Conservation (phyloP, 2,113 vertebrate species). For the Xiphophorus couchianus region DNA sequence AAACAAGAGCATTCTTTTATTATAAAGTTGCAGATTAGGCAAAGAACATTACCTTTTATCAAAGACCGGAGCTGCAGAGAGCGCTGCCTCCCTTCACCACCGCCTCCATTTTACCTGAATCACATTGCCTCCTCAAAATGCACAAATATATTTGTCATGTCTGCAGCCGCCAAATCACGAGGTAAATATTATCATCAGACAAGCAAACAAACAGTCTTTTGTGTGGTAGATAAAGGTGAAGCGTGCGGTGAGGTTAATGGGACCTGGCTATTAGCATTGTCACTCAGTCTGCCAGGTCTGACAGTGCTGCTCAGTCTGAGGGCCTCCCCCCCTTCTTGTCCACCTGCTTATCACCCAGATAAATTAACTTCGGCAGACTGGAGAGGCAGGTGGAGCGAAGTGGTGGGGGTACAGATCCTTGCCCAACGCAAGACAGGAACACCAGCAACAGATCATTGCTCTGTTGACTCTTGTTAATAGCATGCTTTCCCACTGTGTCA, state of each 20-base stretch:
- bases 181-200: constrained; percentile 84
- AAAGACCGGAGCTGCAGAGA: constrained; percentile 42
- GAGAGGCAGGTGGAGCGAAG: constrained; percentile 72
- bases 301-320: constrained; percentile 82
- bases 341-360: constrained; percentile 87
- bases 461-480: constrained; percentile 71
- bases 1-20: constrained; percentile 54
- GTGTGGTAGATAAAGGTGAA: constrained; percentile 80
- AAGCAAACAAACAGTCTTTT: constrained; percentile 82
- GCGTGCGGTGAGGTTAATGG: constrained; percentile 81
- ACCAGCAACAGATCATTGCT: constrained; percentile 77
- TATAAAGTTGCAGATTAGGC: constrained; percentile 64
- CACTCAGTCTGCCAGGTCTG: constrained; percentile 87
- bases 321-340: constrained; percentile 83
- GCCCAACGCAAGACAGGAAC: constrained; percentile 76
- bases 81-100: constrained; percentile 37
- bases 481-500: constrained; percentile 69
- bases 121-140: constrained; percentile 66
- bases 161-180: constrained; percentile 66
- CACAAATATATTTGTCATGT: constrained; percentile 81
- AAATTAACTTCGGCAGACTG: constrained; percentile 81
- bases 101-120: constrained; percentile 39
- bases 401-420: constrained; percentile 58
- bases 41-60: constrained; percentile 65
- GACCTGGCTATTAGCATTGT: constrained; percentile 89